Conservation (phyloP, 2,797 vertebrate species). For the Harpagifer antarcticus region DNA sequence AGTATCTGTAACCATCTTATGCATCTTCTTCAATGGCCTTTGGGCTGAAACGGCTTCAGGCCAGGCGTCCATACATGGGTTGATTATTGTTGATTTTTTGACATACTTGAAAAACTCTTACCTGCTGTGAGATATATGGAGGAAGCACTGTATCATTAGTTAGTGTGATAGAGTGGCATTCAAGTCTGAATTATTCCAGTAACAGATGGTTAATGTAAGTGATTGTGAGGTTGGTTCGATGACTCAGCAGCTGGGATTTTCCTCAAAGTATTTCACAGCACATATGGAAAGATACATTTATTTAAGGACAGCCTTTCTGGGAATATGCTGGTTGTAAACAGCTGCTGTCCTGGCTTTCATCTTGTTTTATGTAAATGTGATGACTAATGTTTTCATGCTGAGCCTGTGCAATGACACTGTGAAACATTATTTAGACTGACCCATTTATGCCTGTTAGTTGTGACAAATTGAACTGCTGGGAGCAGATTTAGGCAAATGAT, state of each 20-base stretch:
- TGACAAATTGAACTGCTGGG: neutral
- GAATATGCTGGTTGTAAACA: constrained; percentile 26
- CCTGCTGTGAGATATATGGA: too few relatives aligned
- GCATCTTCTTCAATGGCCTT: neutral
- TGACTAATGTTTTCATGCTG: constrained; percentile 33
- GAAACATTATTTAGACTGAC: neutral
- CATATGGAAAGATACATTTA: constrained; percentile 17
- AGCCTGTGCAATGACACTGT: constrained; percentile 3
- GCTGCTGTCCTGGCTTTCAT: constrained; percentile 26
- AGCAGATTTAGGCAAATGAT: neutral
- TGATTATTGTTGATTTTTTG: too few relatives aligned
- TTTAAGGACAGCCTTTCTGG: constrained; percentile 6
- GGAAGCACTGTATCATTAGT: too few relatives aligned
- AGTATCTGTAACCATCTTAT: too few relatives aligned
- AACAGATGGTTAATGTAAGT: neutral
- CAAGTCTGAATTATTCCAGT: too few relatives aligned
- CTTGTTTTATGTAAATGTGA: constrained; percentile 42
- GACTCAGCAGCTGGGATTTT: neutral
- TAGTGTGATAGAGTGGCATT: too few relatives aligned
- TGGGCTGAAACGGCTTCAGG: neutral
- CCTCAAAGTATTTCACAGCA: neutral
- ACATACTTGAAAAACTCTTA: too few relatives aligned
- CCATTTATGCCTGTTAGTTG: neutral
- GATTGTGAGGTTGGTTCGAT: neutral
- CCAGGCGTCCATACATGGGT: too few relatives aligned